Conservation (phyloP, 2,888 invertebrate genomes). For the Phaonia tiefii region DNA sequence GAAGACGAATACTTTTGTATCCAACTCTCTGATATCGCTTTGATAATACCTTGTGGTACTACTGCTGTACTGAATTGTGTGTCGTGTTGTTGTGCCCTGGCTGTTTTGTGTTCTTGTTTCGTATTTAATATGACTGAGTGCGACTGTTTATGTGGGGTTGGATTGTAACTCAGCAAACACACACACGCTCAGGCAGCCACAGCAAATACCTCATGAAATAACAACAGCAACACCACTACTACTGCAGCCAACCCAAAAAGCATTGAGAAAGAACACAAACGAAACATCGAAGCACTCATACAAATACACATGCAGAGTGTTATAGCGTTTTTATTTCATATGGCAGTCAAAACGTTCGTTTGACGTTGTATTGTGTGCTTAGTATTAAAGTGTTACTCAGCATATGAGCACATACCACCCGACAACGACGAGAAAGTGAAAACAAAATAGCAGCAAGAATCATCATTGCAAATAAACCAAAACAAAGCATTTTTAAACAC, state of each 20-base stretch:
- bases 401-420: constrained; percentile 71
- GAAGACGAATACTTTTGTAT: too few relatives aligned
- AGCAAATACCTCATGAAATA: background rate
- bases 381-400: constrained; percentile 77
- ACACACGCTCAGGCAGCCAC: constrained; percentile 72
- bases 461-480: constrained; percentile 60
- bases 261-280: constrained; percentile 30
- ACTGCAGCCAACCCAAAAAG: background rate
- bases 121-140: background rate
- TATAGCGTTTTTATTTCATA: constrained; percentile 79
- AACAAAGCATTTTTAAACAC: constrained; percentile 43
- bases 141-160: constrained; percentile 71
- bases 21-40: too few relatives aligned
- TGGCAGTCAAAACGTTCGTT: constrained; percentile 50
- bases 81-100: constrained; percentile 1
- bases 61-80: constrained; percentile 1
- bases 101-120: constrained; percentile 62
- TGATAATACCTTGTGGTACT: too few relatives aligned
- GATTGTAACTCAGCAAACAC: constrained; percentile 70
- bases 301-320: constrained; percentile 60
- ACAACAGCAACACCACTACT: constrained; percentile 10
- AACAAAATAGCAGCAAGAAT: constrained; percentile 39
- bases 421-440: constrained; percentile 27
- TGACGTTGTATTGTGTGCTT: constrained; percentile 12
- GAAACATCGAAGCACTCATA: constrained; percentile 42